Evolutionary conservation across 2,888 invertebrate species (phyloP), one percentile per base, ranked within the genome.

Genomic region (Atethmia centrago): DNA sequence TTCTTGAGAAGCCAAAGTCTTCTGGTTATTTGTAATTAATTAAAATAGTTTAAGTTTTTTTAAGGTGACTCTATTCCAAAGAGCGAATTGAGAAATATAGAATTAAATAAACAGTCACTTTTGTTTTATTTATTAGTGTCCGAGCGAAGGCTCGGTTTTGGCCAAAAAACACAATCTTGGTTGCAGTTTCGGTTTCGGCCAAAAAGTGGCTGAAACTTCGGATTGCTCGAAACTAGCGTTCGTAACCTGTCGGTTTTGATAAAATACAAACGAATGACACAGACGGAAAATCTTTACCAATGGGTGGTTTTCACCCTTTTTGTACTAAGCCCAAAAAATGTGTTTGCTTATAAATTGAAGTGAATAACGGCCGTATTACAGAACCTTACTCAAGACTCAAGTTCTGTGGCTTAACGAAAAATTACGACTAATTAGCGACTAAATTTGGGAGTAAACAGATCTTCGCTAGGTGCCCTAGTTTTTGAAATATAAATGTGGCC

Each of bases 1-100:
- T 91, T 92, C 87, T 84, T 88, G 85, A 91, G 95, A 93, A 95
- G 95, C 95, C 95, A 95, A 95, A 95, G 95, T 94, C 95, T 96
- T 96, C 95, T 94, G 90, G 85, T 89, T 93, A 85, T 76, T 88
- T 92, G 90, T 92, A 87, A 88, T 83, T 91, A 90, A 86, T 88
- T 87, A 80, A 94, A 91, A 89, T 84, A 88, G 92, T 90, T 91
- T 88, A 86, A 91, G 91, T 88, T 85, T 88, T 92, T 92, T 73
- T 87, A 89, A 88, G 87, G 85, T 83, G 85, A 86, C 80, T 86
- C 79, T 78, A 72, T 87, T 85, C 79, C 70, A 90, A 70, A 91
- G 89, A 88, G 92, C 89, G 88, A 91, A 90, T 90, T 91, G 89
- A 91, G 92, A 86, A 87, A 87, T 87, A 87, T 87, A 87, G 87